Conservation (phyloP, 1,140 invertebrate genomes). For the Micrasema longulum region DNA sequence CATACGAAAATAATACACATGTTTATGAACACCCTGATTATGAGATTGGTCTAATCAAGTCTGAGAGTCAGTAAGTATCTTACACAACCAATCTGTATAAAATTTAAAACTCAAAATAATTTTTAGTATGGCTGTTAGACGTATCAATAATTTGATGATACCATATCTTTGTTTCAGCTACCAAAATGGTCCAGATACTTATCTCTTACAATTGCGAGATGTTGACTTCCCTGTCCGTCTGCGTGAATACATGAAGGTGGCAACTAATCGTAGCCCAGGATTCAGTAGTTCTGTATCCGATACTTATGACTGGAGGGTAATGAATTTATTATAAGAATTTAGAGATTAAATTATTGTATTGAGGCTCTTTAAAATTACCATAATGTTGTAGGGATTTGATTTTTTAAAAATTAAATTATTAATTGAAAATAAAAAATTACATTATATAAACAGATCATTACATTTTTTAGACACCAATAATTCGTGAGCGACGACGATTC, state of each 20-base stretch:
- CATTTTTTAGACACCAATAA: slow-evolving; percentile 79
- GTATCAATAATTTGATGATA: not conserved
- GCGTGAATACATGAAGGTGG: slow-evolving; percentile 93
- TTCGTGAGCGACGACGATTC: slow-evolving; percentile 89
- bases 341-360: too few relatives aligned
- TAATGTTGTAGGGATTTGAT: too few relatives aligned
- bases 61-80: slow-evolving; percentile 86
- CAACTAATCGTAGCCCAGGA: slow-evolving; percentile 78
- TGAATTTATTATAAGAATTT: too few relatives aligned
- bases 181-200: slow-evolving; percentile 95
- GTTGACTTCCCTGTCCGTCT: slow-evolving; percentile 91
- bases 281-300: slow-evolving; percentile 74
- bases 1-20: slow-evolving; percentile 78
- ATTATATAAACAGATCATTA: too few relatives aligned
- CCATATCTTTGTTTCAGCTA: slow-evolving; percentile 72
- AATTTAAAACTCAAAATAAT: too few relatives aligned
- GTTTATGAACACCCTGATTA: slow-evolving; percentile 85
- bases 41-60: slow-evolving; percentile 83
- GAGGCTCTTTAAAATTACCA: too few relatives aligned
- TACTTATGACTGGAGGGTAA: slow-evolving; percentile 80
- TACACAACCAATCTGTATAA: too few relatives aligned
- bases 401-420: slow-evolving; percentile 4
- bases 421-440: slow-evolving; percentile 11
- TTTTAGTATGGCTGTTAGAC: too few relatives aligned
- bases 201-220: slow-evolving; percentile 91